Evolutionary conservation across 2,888 invertebrate genomes (phyloP).

Genomic region (Stramonita haemastoma): DNA sequence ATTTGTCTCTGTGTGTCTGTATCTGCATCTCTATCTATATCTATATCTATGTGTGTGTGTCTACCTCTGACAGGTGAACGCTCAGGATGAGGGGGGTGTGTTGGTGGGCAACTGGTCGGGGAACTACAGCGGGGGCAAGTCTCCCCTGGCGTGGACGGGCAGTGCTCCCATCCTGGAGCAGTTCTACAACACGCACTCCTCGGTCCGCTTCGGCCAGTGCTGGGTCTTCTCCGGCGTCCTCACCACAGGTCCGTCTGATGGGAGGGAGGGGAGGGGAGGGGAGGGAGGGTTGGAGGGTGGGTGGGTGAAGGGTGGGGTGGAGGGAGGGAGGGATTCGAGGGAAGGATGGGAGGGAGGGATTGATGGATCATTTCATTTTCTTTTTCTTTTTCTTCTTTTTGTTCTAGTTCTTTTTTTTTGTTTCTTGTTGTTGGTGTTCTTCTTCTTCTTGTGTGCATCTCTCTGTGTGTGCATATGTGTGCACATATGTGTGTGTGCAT

Average conservation of each 20-base stretch:
- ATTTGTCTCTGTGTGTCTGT: too few relatives aligned
- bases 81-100: conserved; percentile 61
- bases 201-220: conserved; percentile 69
- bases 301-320: background rate
- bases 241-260: conserved; percentile 78
- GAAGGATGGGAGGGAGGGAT: too few relatives aligned
- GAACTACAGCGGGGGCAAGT: conserved; percentile 56
- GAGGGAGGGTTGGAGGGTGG: background rate
- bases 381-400: background rate
- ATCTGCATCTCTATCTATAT: background rate
- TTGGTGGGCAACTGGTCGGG: conserved; percentile 71
- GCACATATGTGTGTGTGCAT: background rate
- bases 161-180: conserved; percentile 67
- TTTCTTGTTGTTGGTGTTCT: background rate
- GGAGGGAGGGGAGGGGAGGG: background rate
- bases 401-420: background rate
- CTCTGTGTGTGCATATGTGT: conserved; percentile 4
- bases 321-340: too few relatives aligned
- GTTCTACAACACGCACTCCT: conserved; percentile 59
- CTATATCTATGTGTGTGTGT: background rate
- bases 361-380: background rate
- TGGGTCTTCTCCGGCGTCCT: conserved; percentile 69
- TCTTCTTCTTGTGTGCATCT: background rate
- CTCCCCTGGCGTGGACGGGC: conserved; percentile 65
- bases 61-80: conserved; percentile 41